A percentile compares a stretch with the other conserved stretches of the same genome.
Evolutionary conservation across 2,888 invertebrate genomes (phyloP).

Genomic region (Aproaerema taeniolella): DNA sequence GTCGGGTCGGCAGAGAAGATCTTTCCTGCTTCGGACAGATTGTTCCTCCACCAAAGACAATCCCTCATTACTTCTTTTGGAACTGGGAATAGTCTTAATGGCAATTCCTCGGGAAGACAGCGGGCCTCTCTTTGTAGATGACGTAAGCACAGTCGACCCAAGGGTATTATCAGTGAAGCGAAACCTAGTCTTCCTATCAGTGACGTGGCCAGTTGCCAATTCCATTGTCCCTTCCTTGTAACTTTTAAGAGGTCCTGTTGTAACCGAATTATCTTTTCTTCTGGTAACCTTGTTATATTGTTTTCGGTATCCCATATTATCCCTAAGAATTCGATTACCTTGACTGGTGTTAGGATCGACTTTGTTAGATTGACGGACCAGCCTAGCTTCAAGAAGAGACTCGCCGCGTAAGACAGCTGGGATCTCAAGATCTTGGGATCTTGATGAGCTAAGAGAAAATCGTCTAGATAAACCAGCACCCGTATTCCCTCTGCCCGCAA

Average conservation of each 20-base stretch:
- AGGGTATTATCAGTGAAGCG: conserved; percentile 16
- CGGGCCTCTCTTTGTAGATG: conserved; percentile 14
- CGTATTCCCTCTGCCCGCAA: conserved; percentile 16
- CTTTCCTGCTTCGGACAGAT: conserved; percentile 1
- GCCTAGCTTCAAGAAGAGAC: not conserved
- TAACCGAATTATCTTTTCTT: conserved; percentile 11
- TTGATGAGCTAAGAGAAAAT: too few species aligned
- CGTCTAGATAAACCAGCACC: conserved; percentile 20
- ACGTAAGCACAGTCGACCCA: conserved; percentile 16
- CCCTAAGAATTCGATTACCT: conserved; percentile 20
- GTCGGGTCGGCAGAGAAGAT: conserved; percentile 12
- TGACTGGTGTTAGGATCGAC: conserved; percentile 1
- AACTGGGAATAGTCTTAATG: not conserved
- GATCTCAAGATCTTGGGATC: not conserved
- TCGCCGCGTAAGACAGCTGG: not conserved
- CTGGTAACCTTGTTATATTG: conserved; percentile 13
- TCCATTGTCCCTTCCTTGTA: conserved; percentile 6
- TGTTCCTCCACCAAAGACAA: conserved; percentile 17
- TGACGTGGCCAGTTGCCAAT: conserved; percentile 12
- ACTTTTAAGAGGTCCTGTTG: not conserved
- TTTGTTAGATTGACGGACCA: conserved; percentile 9
- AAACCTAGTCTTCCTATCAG: conserved; percentile 20
- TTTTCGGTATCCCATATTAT: conserved; percentile 19
- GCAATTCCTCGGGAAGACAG: conserved; percentile 2
- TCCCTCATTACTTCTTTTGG: conserved; percentile 11